Base-by-base conservation (phyloP, 2,113 vertebrate species). In the Petromus typicus region DNA sequence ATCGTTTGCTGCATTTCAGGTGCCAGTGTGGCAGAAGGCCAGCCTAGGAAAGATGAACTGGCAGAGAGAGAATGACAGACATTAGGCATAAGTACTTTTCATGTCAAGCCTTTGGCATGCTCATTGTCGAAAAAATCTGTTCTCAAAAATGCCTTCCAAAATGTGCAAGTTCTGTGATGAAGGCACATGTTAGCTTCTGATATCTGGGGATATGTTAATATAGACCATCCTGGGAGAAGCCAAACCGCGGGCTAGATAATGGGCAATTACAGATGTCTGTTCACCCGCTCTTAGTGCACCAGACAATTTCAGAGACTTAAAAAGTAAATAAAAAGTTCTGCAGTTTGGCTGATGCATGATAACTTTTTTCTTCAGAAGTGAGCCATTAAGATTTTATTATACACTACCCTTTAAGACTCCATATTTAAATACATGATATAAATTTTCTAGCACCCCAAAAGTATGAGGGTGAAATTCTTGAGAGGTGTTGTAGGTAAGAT, bases 91-190 rank as follows among this genome's bases (percentile, higher is more conserved):
- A 97, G 97, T 97, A 98, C 96, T 98, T 98, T 98, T 97, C 97
- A 98, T 98, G 98, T 98, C 98, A 98, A 98, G 97, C 97, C 98
- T 97, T 98, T 98, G 98, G 98, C 98, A 98, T 98, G 96, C 97
- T 97, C 91, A 92, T 97, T 97, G 97, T 97, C 78, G 96, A 94
- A 97, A 98, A 98, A 98, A 98, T 98, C 98, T 98, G 98, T 98
- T 98, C 97, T 96, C 95, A 61, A 97, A 98, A 98, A 98, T 96
- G 89, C 97, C 94, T 94, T 98, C 98, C 98, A 98, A 98, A 98
- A 98, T 96, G 91, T 16, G 64, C 86, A 98, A 98, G 97, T 98
- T 98, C 97, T 96, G 90, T n/a, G 97, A 97, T 93, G 94, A 98
- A 98, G 97, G 98, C 97, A 94, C 94, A 98, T 96, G 97, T 98